Base-by-base conservation (phyloP, 92 coral and sea anemone species). In the Muricea muricata region DNA sequence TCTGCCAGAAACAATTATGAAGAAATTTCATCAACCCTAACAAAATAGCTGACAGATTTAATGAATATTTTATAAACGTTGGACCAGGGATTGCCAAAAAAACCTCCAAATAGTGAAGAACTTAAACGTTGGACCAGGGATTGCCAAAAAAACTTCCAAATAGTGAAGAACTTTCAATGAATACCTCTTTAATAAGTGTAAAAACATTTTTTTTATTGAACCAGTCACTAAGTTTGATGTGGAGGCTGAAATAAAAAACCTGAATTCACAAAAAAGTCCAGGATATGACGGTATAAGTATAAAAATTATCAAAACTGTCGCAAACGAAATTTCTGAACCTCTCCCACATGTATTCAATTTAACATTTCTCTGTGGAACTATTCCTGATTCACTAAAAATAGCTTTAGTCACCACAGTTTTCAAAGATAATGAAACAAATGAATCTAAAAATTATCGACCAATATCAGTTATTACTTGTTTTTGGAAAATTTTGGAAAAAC, bases 81-180 rank as follows among this genome's bases (percentile, higher is more conserved):
- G 84, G 77, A 34, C 84, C 84, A 79, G 57, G 57, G 1, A 24
- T 58, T 45, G 77, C 84, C 5, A 39, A 39, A 39, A 39, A 39
- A 11, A 11, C 11, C 5, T n/a, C n/a, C n/a, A n/a, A n/a, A n/a
- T n/a, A n/a, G n/a, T n/a, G n/a, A n/a, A n/a, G n/a, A n/a, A n/a
- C n/a, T n/a, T 57, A 14, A 79, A 79, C 57, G 73, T 48, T 58
- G 84, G 77, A 34, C 84, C 84, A 79, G 57, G 57, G 1, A 24
- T 58, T 45, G 77, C 84, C 5, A 39, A 39, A 39, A 39, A 39
- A 11, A 11, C 11, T 4, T n/a, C n/a, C n/a, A n/a, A n/a, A n/a
- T n/a, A n/a, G n/a, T n/a, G n/a, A n/a, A n/a, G n/a, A n/a, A n/a
- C n/a, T n/a, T 57, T n/a, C n/a, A n/a, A n/a, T n/a, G n/a, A n/a